These are phyloP conservation scores for Castor canadensis DNA, from an alignment of 2,113 vertebrate genomes.

Conservation along the genomic window DNA sequence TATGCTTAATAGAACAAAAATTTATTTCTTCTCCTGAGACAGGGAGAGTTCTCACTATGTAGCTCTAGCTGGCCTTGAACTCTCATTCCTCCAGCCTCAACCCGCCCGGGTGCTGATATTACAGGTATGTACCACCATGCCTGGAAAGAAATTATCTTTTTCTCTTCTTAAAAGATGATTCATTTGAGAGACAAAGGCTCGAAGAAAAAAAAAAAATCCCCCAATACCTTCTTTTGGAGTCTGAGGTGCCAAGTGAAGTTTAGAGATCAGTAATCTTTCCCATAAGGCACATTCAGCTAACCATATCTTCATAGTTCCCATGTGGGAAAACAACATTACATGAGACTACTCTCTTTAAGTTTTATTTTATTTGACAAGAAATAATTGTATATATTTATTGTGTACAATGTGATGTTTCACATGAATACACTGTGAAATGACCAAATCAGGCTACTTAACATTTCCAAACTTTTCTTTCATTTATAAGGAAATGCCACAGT, in stretches of 20 bases:
- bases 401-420: neutral
- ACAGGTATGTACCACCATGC: neutral
- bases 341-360: neutral
- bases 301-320: neutral
- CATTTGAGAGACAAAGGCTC: slow-evolving; percentile 1
- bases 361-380: neutral
- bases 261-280: neutral
- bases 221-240: neutral
- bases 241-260: neutral
- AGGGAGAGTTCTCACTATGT: neutral
- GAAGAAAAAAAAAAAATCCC: slow-evolving; percentile 7
- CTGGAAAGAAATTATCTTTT: neutral
- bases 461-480: neutral
- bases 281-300: neutral
- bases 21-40: neutral
- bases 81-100: neutral
- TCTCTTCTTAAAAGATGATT: neutral
- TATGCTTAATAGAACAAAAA: neutral
- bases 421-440: neutral
- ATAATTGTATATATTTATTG: neutral
- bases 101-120: neutral
- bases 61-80: neutral
- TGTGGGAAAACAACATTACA: neutral
- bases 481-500: neutral
- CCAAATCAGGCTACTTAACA: neutral